Conservation (phyloP, 2,113 vertebrate species). For the Spheniscus mendiculus region DNA sequence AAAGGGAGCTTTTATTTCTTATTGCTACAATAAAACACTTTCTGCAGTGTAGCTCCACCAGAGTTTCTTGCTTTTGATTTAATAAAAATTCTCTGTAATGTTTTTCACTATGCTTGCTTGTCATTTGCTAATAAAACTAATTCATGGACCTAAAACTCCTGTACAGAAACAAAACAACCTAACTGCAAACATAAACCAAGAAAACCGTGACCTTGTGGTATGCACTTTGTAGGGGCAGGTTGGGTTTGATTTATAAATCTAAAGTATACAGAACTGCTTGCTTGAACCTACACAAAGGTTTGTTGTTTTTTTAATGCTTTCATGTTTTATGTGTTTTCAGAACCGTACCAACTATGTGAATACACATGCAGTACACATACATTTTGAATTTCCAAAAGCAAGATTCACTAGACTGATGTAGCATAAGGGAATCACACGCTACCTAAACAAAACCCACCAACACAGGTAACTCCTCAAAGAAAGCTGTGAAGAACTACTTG, state of each 20-base stretch:
- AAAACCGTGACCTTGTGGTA: not conserved
- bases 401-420: not conserved
- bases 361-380: too few species aligned
- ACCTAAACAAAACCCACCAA: not conserved
- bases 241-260: not conserved
- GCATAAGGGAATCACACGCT: rapidly evolving
- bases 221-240: not conserved
- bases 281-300: not conserved
- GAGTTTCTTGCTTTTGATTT: not conserved
- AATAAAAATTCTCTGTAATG: not conserved
- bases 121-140: not conserved
- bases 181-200: not conserved
- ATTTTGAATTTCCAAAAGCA: not conserved
- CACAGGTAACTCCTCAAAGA: not conserved
- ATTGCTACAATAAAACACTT: not conserved
- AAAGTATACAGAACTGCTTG: not conserved
- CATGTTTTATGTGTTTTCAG: not conserved
- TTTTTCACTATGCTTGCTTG: not conserved
- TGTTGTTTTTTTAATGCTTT: not conserved
- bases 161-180: not conserved
- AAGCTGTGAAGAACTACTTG: not conserved
- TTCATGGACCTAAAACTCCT: not conserved
- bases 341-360: not conserved
- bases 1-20: not conserved
- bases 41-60: not conserved